Evolutionary conservation across 2,113 vertebrate species (phyloP), one percentile per base, ranked within the genome.

Genomic region (Rhombomys opimus): DNA sequence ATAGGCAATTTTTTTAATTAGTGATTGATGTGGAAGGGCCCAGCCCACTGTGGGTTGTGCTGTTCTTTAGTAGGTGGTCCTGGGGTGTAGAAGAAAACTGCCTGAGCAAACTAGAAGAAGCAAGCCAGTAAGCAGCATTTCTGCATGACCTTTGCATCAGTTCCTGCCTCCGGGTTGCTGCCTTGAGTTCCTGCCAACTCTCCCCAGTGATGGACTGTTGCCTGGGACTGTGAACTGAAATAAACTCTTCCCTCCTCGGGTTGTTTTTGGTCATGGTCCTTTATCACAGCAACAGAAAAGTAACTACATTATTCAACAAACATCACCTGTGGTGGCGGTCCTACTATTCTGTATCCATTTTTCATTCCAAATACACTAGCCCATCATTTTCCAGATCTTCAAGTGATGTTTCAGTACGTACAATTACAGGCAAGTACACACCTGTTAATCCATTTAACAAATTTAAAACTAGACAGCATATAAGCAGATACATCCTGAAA

Each of bases 301-400:
- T 50, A 68, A 32, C 27, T 52, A 7, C 27, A 30, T 3, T 46
- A 46, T 7, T 65, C 30, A 73, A 18, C 14, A 95, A 81, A 88
- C 90, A 63, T 11, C 57, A 85, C 8, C 2, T 61, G 18, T 27
- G 61, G 1, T 50, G 25, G 68, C 46, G 8, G 8, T 1, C 38
- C 5, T 41, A 10, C 5, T 50, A 82, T 75, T 65, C 73, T 54
- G 7, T 82, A 93, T 46, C 38, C 65, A 81, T 75, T 41, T 85
- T 87, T 77, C 30, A 84, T 32, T 94, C 84, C 78, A 84, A 72
- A 73, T 86, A 78, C 14, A 93, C 6, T 5, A 93, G 41, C 57
- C 32, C 9, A 20, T 41, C 87, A 65, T 35, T 90, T 84, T 85
- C 52, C 72, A 89, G 35, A 72, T 75, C 41, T 77, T 17, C 76